Evolutionary conservation across 2,113 vertebrate species (phyloP).

Genomic region (Choloepus hoffmanni): DNA sequence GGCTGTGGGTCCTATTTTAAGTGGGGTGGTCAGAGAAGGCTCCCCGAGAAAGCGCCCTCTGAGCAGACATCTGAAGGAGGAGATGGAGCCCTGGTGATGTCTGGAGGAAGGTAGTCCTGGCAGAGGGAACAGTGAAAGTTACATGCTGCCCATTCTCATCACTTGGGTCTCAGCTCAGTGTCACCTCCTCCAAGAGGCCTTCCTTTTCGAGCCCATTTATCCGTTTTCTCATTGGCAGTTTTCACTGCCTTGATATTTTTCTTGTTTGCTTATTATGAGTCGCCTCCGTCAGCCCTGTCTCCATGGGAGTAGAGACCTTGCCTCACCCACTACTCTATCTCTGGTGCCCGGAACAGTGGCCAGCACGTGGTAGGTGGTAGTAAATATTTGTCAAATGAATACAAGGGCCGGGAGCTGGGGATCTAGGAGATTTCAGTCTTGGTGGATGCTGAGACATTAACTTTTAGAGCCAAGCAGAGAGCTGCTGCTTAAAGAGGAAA

Average conservation of each 20-base stretch:
- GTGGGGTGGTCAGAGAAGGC: background rate
- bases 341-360: background rate
- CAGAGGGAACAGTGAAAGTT: background rate
- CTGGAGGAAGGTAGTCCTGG: background rate
- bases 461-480: background rate
- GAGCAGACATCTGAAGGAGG: background rate
- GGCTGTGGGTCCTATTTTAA: background rate
- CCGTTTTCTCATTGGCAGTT: background rate
- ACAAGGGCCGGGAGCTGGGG: background rate
- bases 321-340: background rate
- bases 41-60: background rate
- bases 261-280: background rate
- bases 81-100: background rate
- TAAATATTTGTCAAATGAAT: background rate
- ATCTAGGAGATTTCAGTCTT: no score
- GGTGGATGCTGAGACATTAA: background rate
- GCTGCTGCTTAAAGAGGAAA: accelerated
- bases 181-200: background rate
- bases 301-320: background rate
- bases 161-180: background rate
- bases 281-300: accelerated
- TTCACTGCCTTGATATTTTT: background rate
- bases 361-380: no score
- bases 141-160: background rate
- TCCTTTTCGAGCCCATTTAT: background rate